Percentiles rank a stretch among this genome's conserved stretches.
phyloP scores from a whole-genome alignment of 2,888 invertebrate species.

The Pteria penguin region DNA sequence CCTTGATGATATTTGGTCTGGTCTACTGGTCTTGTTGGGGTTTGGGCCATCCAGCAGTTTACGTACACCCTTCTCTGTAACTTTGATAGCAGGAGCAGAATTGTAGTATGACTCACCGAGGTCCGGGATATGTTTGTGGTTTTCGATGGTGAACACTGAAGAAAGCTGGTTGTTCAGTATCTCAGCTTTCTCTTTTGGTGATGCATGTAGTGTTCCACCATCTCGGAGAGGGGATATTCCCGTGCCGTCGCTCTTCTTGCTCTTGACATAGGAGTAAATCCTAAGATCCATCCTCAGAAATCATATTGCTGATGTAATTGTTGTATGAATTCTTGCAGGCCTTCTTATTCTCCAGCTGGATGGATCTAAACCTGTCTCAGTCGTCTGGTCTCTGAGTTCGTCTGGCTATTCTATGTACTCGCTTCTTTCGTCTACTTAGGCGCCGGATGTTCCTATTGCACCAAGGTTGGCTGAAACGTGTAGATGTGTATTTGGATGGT shows the following conservation, averaged over 20 bases:
- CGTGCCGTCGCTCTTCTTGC: conserved; percentile 1
- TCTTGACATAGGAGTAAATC: conserved; percentile 14
- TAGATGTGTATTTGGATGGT: background rate
- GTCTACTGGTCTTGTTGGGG: background rate
- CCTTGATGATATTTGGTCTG: background rate
- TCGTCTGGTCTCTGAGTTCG: background rate
- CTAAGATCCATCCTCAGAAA: background rate
- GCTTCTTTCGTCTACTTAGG: background rate
- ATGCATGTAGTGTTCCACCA: background rate
- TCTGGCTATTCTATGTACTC: background rate
- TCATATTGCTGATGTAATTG: conserved; percentile 12
- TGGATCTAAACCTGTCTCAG: background rate
- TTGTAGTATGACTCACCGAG: background rate
- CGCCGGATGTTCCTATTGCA: background rate
- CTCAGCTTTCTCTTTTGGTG: background rate
- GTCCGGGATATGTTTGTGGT: background rate
- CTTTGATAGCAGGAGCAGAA: background rate
- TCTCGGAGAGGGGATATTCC: background rate
- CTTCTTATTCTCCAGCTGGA: background rate
- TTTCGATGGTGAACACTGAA: background rate
- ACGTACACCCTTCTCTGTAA: background rate
- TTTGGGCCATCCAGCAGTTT: background rate
- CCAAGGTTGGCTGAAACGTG: background rate
- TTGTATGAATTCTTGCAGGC: conserved; percentile 1
- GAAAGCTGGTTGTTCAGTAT: background rate